Conservation (phyloP, 2,888 invertebrate species). For the Colostygia pectinataria region DNA sequence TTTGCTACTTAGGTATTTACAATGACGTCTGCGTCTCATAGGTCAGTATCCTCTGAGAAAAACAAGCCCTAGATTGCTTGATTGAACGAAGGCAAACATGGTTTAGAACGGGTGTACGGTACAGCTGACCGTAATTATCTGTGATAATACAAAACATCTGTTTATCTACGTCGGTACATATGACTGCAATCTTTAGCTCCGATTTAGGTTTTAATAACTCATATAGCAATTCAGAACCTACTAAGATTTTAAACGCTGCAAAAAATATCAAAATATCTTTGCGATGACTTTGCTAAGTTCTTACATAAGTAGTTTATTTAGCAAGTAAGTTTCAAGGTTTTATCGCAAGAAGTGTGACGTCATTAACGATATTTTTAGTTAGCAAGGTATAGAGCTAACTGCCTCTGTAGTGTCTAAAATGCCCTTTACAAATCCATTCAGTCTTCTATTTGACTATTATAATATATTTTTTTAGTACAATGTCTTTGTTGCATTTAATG, state of each 20-base stretch:
- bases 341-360: conserved; percentile 2
- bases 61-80: conserved; percentile 8
- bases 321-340: not conserved
- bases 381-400: not conserved
- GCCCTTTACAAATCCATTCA: too few relatives aligned
- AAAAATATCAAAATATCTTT: conserved; percentile 1
- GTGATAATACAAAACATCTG: not conserved
- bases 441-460: too few relatives aligned
- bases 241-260: not conserved
- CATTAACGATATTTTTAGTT: not conserved
- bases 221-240: too few relatives aligned
- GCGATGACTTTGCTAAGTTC: not conserved
- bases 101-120: not conserved
- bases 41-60: conserved; percentile 14
- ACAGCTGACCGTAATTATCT: conserved; percentile 7
- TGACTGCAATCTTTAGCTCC: too few relatives aligned
- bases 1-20: conserved; percentile 6
- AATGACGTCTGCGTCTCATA: conserved; percentile 7
- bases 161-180: too few relatives aligned
- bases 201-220: too few relatives aligned
- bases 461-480: not conserved
- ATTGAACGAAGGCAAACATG: conserved; percentile 9
- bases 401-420: not conserved
- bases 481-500: not conserved
- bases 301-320: not conserved